Evolutionary conservation across 2,797 vertebrate species (phyloP).

Genomic region (Gymnothorax reevesii): DNA sequence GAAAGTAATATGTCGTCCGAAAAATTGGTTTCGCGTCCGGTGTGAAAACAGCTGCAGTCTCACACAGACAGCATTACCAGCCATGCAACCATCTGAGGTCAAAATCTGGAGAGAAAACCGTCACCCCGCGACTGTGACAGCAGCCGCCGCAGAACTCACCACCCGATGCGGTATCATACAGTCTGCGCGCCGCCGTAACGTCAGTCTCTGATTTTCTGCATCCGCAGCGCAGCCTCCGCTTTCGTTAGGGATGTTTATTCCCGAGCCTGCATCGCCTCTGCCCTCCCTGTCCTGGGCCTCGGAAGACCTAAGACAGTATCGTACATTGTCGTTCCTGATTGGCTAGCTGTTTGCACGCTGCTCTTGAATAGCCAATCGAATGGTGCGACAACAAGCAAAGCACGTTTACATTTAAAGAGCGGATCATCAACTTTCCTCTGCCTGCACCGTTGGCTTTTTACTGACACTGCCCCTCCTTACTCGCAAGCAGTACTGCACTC

Average conservation of each 20-base stretch:
- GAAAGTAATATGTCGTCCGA: too few relatives aligned
- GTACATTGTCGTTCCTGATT: slow-evolving; percentile 54
- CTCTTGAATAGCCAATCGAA: slow-evolving; percentile 6
- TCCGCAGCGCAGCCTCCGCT: slow-evolving; percentile 11
- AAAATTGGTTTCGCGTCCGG: too few relatives aligned
- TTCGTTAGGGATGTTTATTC: slow-evolving; percentile 56
- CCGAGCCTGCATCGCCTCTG: slow-evolving; percentile 50
- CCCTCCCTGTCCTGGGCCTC: slow-evolving; percentile 47
- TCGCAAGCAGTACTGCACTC: slow-evolving; percentile 1
- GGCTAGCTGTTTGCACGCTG: slow-evolving; percentile 39
- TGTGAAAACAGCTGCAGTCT: too few relatives aligned
- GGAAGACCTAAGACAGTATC: slow-evolving; percentile 46
- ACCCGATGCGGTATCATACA: background rate
- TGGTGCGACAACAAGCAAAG: background rate
- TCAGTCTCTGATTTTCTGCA: background rate
- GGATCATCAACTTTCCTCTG: background rate
- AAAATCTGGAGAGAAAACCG: background rate
- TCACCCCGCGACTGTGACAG: background rate
- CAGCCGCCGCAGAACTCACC: background rate
- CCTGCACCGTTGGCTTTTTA: too few relatives aligned
- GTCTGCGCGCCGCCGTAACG: too few relatives aligned
- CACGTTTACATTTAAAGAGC: background rate
- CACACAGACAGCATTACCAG: background rate
- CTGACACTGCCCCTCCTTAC: background rate
- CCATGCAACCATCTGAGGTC: background rate